Evolutionary conservation across 2,113 vertebrate genomes (phyloP).

Genomic region (Mustela nigripes): DNA sequence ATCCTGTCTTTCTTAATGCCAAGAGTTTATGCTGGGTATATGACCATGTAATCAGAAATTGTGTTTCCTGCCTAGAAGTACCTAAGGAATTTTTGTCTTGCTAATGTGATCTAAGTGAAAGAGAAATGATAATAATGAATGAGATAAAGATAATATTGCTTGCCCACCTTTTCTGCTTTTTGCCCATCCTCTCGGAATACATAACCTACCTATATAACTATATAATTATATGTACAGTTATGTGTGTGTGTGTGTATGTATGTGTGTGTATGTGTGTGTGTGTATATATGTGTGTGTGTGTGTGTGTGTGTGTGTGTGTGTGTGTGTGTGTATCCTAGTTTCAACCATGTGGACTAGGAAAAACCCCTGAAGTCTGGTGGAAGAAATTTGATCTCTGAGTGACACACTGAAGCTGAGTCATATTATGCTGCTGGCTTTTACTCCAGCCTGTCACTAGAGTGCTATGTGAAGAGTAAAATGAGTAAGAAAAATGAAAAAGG

Average conservation of each 20-base stretch:
- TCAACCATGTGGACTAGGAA: background rate
- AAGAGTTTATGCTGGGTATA: background rate
- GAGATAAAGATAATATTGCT: background rate
- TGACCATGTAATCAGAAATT: background rate
- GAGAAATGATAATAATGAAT: background rate
- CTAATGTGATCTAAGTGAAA: background rate
- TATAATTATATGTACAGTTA: background rate
- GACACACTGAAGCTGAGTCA: background rate
- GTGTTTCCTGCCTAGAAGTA: background rate
- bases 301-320: no score
- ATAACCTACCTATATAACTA: background rate
- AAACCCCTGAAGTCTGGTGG: no score
- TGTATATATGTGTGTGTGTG: no score
- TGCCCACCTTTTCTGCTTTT: background rate
- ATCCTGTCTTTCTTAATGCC: background rate
- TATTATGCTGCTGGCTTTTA: background rate
- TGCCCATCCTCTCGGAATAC: background rate
- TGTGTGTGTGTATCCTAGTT: background rate
- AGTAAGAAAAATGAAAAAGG: background rate
- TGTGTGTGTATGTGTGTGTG: no score
- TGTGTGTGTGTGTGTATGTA: no score
- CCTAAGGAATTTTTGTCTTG: background rate
- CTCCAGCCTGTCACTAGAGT: background rate
- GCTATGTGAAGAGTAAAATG: background rate
- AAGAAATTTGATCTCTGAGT: background rate